phyloP scores from a whole-genome alignment of 2,888 invertebrate genomes.

The Nudaria mundana region DNA sequence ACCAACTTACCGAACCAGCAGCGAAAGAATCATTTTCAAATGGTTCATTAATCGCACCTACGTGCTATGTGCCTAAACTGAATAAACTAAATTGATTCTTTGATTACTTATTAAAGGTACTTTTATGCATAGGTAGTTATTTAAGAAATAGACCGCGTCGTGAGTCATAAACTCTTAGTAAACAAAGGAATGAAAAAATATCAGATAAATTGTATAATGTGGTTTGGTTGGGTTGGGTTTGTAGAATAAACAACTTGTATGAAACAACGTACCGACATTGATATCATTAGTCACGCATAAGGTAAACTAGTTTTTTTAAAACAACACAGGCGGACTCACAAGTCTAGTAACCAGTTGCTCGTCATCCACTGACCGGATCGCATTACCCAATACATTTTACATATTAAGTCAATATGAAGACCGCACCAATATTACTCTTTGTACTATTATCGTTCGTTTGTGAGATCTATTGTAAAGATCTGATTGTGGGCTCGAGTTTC shows the following conservation, averaged over 20 bases:
- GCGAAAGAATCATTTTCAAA: no score
- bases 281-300: constrained; percentile 27
- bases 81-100: no score
- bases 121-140: no score
- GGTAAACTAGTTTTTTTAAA: constrained; percentile 32
- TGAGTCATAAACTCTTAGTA: not conserved
- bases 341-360: constrained; percentile 41
- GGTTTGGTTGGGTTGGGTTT: not conserved
- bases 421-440: constrained; percentile 47
- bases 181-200: no score
- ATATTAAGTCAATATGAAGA: constrained; percentile 54
- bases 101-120: no score
- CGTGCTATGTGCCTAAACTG: no score
- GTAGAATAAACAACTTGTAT: constrained; percentile 15
- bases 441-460: constrained; percentile 54
- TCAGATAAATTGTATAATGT: no score
- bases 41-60: no score
- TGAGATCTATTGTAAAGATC: constrained; percentile 58
- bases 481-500: constrained; percentile 70
- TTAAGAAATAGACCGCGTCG: no score
- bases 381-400: constrained; percentile 34
- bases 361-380: constrained; percentile 43
- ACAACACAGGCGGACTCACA: constrained; percentile 23
- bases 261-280: constrained; percentile 10
- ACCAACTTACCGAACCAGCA: no score